phyloP scores from a whole-genome alignment of 2,113 vertebrate genomes.

The Oceanodroma tethys region DNA sequence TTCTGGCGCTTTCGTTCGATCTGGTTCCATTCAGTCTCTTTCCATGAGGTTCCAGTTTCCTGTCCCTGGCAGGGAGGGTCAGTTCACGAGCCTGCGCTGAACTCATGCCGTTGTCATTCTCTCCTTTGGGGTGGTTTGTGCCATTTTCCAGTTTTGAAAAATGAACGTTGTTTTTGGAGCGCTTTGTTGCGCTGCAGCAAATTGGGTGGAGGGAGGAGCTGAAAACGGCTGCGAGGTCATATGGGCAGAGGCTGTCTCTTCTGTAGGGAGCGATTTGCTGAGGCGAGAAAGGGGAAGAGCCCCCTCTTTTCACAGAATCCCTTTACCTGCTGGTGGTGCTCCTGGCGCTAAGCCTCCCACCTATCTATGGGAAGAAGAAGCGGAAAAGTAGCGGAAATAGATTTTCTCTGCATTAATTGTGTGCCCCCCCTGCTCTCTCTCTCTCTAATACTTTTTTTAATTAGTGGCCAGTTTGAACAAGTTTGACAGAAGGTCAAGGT shows the following conservation, averaged over 20 bases:
- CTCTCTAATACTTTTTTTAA: background rate
- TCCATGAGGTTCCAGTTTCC: background rate
- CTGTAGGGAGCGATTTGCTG: background rate
- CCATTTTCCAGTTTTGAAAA: conserved; percentile 55
- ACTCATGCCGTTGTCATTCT: conserved; percentile 33
- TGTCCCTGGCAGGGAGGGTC: conserved; percentile 25
- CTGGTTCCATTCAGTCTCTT: conserved; percentile 38
- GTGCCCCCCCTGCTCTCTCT: background rate
- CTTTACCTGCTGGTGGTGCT: background rate
- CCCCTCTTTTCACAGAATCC: background rate
- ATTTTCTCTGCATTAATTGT: background rate
- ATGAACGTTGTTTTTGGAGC: conserved; percentile 52
- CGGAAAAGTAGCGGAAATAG: rapidly evolving
- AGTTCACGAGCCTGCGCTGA: background rate
- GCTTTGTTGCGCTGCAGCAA: background rate
- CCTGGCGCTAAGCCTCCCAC: background rate
- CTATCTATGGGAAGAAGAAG: background rate
- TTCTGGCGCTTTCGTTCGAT: background rate
- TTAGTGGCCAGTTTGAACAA: background rate
- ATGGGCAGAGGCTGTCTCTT: background rate
- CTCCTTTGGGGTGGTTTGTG: conserved; percentile 33
- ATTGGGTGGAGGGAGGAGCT: background rate
- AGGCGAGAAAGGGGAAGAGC: background rate
- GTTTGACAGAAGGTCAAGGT: background rate
- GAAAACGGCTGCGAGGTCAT: background rate